Percentiles rank a stretch among this genome's conserved stretches.
These are phyloP conservation scores for Troglohyphantes excavatus DNA, from an alignment of 2,888 invertebrate genomes.

Conservation along the genomic window DNA sequence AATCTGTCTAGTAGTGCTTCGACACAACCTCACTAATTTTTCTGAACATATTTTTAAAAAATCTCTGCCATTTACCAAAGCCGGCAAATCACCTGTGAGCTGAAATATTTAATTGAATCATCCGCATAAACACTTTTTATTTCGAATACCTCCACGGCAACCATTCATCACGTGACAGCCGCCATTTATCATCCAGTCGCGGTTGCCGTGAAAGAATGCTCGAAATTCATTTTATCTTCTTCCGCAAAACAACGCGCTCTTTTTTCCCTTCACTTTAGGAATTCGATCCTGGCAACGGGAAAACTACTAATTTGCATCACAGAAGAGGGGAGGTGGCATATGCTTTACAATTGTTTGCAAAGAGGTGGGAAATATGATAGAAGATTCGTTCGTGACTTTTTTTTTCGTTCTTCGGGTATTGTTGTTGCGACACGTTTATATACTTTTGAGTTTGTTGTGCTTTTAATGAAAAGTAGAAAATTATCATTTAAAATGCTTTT, in stretches of 20 bases:
- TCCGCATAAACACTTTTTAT: constrained; percentile 5
- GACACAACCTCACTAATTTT: too few species aligned
- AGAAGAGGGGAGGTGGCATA: background rate
- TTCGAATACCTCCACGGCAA: constrained; percentile 15
- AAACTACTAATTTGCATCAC: constrained; percentile 30
- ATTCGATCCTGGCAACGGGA: constrained; percentile 1
- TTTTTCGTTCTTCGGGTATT: background rate
- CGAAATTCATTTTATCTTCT: constrained; percentile 10
- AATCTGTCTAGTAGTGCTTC: too few species aligned
- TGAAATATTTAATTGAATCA: constrained; percentile 37
- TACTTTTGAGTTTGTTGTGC: too few species aligned
- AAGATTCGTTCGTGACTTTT: background rate
- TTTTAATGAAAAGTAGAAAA: too few species aligned
- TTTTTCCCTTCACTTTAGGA: background rate
- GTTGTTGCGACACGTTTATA: too few species aligned
- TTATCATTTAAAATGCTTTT: too few species aligned
- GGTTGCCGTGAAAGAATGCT: constrained; percentile 42
- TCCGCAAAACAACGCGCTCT: constrained; percentile 23
- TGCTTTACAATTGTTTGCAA: background rate
- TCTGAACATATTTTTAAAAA: too few species aligned
- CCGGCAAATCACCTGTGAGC: background rate
- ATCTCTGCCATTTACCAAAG: constrained; percentile 8
- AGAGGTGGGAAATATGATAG: background rate
- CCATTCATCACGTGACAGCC: constrained; percentile 37
- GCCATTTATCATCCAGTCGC: constrained; percentile 33